Evolutionary conservation across 1,140 invertebrate genomes (phyloP), one percentile per base, ranked within the genome.

Genomic region (Drosophila ficusphila): DNA sequence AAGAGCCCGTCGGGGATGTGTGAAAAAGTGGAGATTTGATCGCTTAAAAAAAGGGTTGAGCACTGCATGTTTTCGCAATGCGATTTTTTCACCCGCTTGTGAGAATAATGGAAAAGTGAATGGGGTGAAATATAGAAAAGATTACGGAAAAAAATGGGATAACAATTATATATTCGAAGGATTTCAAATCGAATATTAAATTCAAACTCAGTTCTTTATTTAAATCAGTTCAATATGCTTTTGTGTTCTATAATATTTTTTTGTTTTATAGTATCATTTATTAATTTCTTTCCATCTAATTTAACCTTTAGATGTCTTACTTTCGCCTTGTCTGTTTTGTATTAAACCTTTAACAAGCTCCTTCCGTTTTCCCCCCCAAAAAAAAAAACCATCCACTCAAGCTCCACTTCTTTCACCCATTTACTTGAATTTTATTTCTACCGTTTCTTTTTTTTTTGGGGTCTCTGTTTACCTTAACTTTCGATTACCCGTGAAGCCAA

Each of bases 401-500:
- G 54, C 47, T 53, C 29, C 47, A 57, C 54, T 57, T 53, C 12
- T 29, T 19, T 21, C 5, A 34, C 53, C 12, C 33, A 60, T 41
- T 60, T 23, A 12, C 58, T 61, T 57, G 58, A 58, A 61, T 39
- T 60, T 60, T 60, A 58, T 33, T 31, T 41, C 19, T 11, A 2
- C 9, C 25, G 7, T 21, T 8, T 19, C 21, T 27, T 60, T 36
- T 21, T 58, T 25, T n/a, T 23, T 12, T 31, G 14, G 51, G 34
- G 60, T 27, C 46, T n/a, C 21, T 52, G 34, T 51, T 67, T 51
- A 52, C 60, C 61, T 42, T 51, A 31, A 39, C 60, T 67, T 67
- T 67, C 60, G 62, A 67, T 67, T 67, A 65, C 27, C 62, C 62
- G 61, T 65, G 62, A 51, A 65, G 42, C 62, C 42, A 67, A 67